Conservation (phyloP, 2,113 vertebrate genomes). For the Epinephelus cyanopodus region DNA sequence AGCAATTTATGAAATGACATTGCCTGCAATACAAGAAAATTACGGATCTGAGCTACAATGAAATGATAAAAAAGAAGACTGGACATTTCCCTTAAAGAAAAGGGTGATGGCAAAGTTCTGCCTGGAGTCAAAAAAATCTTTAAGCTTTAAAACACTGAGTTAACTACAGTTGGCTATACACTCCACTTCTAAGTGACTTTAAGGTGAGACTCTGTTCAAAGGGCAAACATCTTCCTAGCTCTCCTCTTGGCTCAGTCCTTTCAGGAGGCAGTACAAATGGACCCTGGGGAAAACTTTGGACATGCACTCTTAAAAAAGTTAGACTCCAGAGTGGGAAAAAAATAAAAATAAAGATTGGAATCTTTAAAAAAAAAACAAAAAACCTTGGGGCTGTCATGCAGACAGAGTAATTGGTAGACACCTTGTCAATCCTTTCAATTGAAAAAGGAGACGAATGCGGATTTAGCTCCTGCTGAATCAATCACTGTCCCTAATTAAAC, state of each 20-base stretch:
- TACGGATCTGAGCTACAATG: not conserved
- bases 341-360: conserved; percentile 1
- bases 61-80: not conserved
- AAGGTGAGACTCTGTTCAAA: conserved; percentile 20
- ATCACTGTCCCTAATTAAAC: conserved; percentile 42
- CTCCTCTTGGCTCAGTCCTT: conserved; percentile 11
- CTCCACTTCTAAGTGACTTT: conserved; percentile 19
- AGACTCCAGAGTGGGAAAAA: not conserved
- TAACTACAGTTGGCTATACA: not conserved
- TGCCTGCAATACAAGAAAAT: not conserved
- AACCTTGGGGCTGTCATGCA: not conserved
- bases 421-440: conserved; percentile 59
- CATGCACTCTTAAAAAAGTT: not conserved
- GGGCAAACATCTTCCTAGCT: conserved; percentile 1
- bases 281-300: conserved; percentile 14
- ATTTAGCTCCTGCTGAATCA: conserved; percentile 56
- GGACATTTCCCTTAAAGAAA: not conserved
- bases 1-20: conserved; percentile 23
- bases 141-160: conserved; percentile 16
- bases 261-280: not conserved
- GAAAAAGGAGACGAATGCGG: conserved; percentile 36
- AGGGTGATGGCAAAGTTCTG: conserved; percentile 5
- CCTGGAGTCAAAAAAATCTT: not conserved
- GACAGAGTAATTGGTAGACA: conserved; percentile 32
- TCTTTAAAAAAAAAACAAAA: not conserved